A percentile compares a stretch with the other conserved stretches of the same genome.
Conservation (phyloP, 2,888 invertebrate species). For the Rhingia campestris region DNA sequence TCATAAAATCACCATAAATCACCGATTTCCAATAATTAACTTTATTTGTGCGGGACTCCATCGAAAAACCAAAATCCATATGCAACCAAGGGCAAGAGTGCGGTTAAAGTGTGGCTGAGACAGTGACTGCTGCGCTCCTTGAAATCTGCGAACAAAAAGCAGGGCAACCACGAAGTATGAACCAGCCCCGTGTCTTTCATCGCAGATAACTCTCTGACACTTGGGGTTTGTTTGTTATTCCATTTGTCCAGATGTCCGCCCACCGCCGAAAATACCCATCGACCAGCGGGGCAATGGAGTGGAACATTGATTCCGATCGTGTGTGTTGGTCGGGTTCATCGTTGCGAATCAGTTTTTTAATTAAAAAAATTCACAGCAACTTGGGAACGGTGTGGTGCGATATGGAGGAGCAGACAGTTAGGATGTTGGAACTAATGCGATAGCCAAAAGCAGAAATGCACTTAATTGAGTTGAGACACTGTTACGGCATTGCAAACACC, state of each 20-base stretch:
- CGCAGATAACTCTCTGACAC: conserved; percentile 70
- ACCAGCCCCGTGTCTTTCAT: conserved; percentile 57
- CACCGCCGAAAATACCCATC: conserved; percentile 45
- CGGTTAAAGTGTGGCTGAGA: conserved; percentile 37
- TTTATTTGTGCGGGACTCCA: conserved; percentile 33
- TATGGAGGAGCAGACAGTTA: conserved; percentile 47
- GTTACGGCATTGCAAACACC: no score
- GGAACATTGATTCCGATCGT: conserved; percentile 58
- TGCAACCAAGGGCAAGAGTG: conserved; percentile 54
- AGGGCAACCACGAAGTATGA: conserved; percentile 28
- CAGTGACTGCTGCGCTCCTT: conserved; percentile 41
- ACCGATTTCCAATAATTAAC: conserved; percentile 72
- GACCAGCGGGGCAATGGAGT: conserved; percentile 12
- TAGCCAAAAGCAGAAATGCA: conserved; percentile 31
- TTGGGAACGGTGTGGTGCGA: conserved; percentile 44
- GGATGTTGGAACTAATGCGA: conserved; percentile 22
- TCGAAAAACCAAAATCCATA: conserved; percentile 18
- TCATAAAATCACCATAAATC: conserved; percentile 73
- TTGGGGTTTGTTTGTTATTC: conserved; percentile 72
- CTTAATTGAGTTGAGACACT: conserved; percentile 44
- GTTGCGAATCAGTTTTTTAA: conserved; percentile 57
- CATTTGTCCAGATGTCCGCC: conserved; percentile 70
- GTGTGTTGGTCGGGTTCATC: conserved; percentile 30
- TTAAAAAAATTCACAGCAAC: conserved; percentile 70
- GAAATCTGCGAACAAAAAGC: conserved; percentile 29